A percentile compares a stretch with the other conserved stretches of the same genome.
Conservation (phyloP, 1,140 invertebrate species). For the Oppia nitens region DNA sequence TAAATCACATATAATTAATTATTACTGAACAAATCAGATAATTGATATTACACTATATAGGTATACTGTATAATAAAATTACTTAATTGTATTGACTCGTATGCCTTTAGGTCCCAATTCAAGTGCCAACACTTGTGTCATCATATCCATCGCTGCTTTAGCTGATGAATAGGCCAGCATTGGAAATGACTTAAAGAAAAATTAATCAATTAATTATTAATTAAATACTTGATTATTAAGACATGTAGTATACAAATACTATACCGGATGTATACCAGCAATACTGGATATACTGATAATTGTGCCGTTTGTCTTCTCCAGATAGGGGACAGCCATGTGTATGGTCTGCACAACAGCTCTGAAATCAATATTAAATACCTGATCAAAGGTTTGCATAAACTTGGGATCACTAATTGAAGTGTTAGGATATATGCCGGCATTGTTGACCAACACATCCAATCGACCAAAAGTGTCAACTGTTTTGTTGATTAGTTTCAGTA, state of each 20-base stretch:
- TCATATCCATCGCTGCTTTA: constrained; percentile 28
- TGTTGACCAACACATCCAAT: constrained; percentile 14
- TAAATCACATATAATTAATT: no score
- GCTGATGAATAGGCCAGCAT: constrained; percentile 23
- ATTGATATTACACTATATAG: no score
- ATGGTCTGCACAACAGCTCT: constrained; percentile 34
- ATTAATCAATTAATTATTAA: no score
- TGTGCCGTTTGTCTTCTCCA: constrained; percentile 58
- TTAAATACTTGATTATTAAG: no score
- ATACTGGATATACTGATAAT: constrained; percentile 81
- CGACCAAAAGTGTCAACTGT: constrained; percentile 24
- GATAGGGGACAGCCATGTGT: constrained; percentile 57
- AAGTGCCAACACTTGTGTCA: constrained; percentile 28
- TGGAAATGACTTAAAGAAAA: no score
- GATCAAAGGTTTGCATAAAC: constrained; percentile 1
- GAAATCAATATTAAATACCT: constrained; percentile 1
- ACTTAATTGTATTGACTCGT: constrained; percentile 15
- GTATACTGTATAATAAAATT: no score
- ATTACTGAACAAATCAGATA: no score
- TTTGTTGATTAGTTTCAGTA: constrained; percentile 65
- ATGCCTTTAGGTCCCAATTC: constrained; percentile 27
- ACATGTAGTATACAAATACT: no score
- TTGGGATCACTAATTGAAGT: background rate
- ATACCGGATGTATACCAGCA: constrained; percentile 42
- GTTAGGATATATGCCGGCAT: constrained; percentile 1